Base-by-base conservation (phyloP, 2,888 invertebrate genomes). In the Drosophila basisetae region DNA sequence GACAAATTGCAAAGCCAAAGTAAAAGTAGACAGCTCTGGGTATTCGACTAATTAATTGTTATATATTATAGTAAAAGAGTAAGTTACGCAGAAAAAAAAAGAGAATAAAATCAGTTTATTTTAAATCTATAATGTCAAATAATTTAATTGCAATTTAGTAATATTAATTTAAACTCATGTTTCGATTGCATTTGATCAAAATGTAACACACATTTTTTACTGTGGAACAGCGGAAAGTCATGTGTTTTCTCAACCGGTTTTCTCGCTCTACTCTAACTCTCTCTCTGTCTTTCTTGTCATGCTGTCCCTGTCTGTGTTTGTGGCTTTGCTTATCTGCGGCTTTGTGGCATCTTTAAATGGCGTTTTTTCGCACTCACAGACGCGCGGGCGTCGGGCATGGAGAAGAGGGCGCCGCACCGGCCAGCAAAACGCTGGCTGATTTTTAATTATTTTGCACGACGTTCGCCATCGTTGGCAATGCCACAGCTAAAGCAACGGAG, bases 331-430 rank as follows among this genome's bases (percentile, higher is more conserved):
- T 88, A 88, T 88, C 87, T 88, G 82, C 87, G 84, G 87, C 88
- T 87, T 87, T 89, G 85, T 83, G 85, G 87, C 84, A 88, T 88
- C 88, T 90, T 86, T 90, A 90, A 90, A 90, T 90, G 90, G 90
- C 82, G 83, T 85, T 86, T 90, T 90, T 90, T 90, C 91, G 90
- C 91, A 90, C 90, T 88, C 87, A 71, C 72, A 74, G 72, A 74
- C 73, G 70, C 61, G 78, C 70, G 84, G 73, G 84, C 69, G 84
- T 79, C 76, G 79, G 68, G 60, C 28, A 50, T 43, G 37, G 47
- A 22, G 31, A 18, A 25, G 22, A 49, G 37, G 31, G 60, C 33
- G 39, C 30, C 28, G 47, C 43, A 47, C 43, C 31, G 28, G 18
- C 54, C 50, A 41, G 53, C 71, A 80, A 77, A 80, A 89, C 88